Conservation (phyloP, 1,140 invertebrate species). For the Leptinotarsa lineolata region DNA sequence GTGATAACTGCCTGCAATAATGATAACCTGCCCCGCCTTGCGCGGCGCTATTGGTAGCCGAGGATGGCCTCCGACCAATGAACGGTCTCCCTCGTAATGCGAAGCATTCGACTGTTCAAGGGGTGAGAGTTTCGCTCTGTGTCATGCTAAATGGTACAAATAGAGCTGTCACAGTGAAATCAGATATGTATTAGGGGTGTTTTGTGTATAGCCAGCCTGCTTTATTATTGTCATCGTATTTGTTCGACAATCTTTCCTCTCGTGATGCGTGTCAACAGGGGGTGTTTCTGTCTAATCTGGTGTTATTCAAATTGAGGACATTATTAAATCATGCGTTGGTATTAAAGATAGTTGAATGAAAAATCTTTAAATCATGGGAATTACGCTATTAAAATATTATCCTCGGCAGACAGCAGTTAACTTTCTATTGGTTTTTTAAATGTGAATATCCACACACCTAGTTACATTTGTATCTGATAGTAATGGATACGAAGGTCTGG, state of each 20-base stretch:
- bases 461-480: no score
- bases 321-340: conserved; percentile 22
- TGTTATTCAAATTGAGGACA: conserved; percentile 38
- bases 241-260: conserved; percentile 17
- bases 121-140: conserved; percentile 25
- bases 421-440: no score
- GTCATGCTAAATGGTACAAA: conserved; percentile 29
- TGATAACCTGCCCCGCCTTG: conserved; percentile 15
- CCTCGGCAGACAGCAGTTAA: neutral
- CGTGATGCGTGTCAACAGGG: conserved; percentile 27
- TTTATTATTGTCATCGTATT: conserved; percentile 25
- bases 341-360: conserved; percentile 5
- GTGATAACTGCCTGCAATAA: conserved; percentile 15
- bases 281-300: conserved; percentile 17
- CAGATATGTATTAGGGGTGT: conserved; percentile 29
- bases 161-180: conserved; percentile 36
- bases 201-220: conserved; percentile 22
- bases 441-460: no score
- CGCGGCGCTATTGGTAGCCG: conserved; percentile 19
- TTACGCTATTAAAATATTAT: neutral
- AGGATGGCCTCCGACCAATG: conserved; percentile 23
- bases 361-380: neutral
- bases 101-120: conserved; percentile 19
- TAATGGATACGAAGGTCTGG: no score
- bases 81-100: neutral